Conservation (phyloP, 2,797 vertebrate species). For the Oreochromis mossambicus region DNA sequence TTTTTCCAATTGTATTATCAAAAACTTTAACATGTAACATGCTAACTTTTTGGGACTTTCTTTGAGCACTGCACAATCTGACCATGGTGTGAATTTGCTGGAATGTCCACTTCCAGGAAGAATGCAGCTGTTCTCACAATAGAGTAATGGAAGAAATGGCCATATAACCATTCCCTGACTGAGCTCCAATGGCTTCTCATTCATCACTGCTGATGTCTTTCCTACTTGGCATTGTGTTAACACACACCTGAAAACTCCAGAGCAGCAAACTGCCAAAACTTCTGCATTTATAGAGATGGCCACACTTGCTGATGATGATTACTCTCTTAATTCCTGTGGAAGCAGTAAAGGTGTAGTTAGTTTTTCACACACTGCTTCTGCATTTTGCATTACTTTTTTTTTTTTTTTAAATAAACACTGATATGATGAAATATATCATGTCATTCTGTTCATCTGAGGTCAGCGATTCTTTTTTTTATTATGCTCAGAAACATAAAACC, state of each 20-base stretch:
- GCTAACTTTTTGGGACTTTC: neutral
- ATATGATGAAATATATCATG: neutral
- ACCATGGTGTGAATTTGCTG: neutral
- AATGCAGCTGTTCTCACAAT: neutral
- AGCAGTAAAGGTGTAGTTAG: neutral
- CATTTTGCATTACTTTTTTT: neutral
- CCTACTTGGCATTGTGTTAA: neutral
- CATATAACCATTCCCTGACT: neutral
- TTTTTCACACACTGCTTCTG: neutral
- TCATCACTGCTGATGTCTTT: neutral
- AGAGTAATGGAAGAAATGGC: neutral
- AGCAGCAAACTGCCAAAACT: neutral
- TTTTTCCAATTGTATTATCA: neutral
- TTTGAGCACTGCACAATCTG: neutral
- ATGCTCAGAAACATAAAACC: neutral
- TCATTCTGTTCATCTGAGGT: neutral
- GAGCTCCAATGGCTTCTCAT: neutral
- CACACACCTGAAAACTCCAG: neutral
- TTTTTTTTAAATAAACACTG: neutral
- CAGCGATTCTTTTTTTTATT: neutral
- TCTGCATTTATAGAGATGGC: neutral
- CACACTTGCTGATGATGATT: neutral
- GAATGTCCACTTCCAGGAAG: neutral
- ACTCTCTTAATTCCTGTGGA: neutral
- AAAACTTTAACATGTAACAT: neutral